phyloP scores from a whole-genome alignment of 2,888 invertebrate species.

The Diarsia brunnea region DNA sequence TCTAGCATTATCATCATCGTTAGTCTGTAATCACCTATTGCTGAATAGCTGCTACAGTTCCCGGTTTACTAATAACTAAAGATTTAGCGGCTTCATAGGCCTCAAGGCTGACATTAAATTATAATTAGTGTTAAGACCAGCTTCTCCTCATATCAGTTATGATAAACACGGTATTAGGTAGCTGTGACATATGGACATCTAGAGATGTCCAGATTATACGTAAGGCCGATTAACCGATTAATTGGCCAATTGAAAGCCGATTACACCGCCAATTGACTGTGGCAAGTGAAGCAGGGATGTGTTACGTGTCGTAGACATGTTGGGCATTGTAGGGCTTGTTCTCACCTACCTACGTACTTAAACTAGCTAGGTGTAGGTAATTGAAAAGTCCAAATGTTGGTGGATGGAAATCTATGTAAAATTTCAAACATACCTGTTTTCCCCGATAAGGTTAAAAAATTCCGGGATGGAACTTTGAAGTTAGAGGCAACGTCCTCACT shows the following conservation, averaged over 20 bases:
- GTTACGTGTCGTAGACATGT: constrained; percentile 16
- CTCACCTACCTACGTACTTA: background rate
- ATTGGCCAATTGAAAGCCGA: constrained; percentile 56
- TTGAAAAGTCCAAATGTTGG: background rate
- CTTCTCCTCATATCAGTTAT: background rate
- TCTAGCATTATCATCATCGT: background rate
- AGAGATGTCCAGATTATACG: constrained; percentile 44
- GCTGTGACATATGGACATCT: constrained; percentile 15
- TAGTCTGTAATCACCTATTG: too few relatives aligned
- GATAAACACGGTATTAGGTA: background rate
- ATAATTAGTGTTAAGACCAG: background rate
- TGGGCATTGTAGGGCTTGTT: background rate
- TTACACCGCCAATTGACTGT: constrained; percentile 51
- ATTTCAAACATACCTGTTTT: background rate
- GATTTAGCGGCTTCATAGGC: background rate
- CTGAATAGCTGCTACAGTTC: too few relatives aligned
- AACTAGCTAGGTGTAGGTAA: too few relatives aligned
- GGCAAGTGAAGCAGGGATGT: constrained; percentile 30
- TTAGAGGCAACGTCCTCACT: background rate
- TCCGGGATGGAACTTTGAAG: background rate
- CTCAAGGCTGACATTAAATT: background rate
- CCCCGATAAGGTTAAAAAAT: background rate
- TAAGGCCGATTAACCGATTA: constrained; percentile 53
- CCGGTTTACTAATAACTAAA: background rate
- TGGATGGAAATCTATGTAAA: background rate